Evolutionary conservation across 2,113 vertebrate species (phyloP).

Genomic region (Chiloscyllium plagiosum): DNA sequence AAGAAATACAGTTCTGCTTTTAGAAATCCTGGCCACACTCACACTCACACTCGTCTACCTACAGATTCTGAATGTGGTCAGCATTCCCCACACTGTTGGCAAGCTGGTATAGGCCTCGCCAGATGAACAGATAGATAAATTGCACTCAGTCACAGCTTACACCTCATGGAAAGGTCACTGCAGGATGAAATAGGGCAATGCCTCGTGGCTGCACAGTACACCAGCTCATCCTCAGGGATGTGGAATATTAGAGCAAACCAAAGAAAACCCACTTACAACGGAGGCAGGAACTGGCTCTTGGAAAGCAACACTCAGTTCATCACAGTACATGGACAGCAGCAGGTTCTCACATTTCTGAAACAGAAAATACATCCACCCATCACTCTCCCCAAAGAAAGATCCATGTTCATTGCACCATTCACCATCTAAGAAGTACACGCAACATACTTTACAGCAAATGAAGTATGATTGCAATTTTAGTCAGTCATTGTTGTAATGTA

Average conservation of each 20-base stretch:
- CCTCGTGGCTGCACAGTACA: not conserved
- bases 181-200: too few relatives aligned
- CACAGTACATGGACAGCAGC: slow-evolving; percentile 66
- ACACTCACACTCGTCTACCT: too few relatives aligned
- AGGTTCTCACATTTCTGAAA: slow-evolving; percentile 66
- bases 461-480: not conserved
- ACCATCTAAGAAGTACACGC: not conserved
- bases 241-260: not conserved
- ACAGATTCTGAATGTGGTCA: too few relatives aligned
- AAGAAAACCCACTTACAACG: slow-evolving; percentile 48
- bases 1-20: not conserved
- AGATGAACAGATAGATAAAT: not conserved
- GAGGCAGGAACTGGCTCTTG: slow-evolving; percentile 68
- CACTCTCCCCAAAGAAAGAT: not conserved
- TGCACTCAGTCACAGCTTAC: not conserved
- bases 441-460: not conserved
- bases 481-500: not conserved
- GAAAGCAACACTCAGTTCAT: slow-evolving; percentile 72
- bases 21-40: not conserved
- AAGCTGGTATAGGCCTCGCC: not conserved
- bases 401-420: not conserved
- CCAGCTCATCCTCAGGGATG: not conserved
- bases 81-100: not conserved
- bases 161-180: not conserved
- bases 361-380: not conserved